Base-by-base conservation (phyloP, 2,888 invertebrate genomes). In the Strigamia maritima region DNA sequence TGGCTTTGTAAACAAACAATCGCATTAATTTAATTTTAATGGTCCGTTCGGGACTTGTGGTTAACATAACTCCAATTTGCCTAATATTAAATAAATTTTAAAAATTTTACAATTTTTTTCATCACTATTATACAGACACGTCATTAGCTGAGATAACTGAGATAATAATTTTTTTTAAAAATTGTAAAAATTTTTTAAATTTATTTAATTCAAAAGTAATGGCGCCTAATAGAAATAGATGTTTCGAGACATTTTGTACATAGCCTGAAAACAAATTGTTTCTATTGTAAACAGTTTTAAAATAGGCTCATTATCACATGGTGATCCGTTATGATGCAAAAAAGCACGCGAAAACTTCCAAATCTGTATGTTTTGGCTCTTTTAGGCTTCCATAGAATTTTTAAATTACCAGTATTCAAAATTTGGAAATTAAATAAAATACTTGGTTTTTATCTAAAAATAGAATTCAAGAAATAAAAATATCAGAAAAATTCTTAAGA, bases 1-100 rank as follows among this genome's bases (percentile, higher is more conserved):
- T 70, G 26, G 24, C 70, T 26, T 28, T 70, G 70, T 70, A 70
- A 70, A 70, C 70, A 70, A 70, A 70, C 26, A 70, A 70, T 26
- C 70, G 28, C 26, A 28, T 26, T 70, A 28, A 70, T 70, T 14
- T 26, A 70, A 70, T 26, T 28, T 14, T 26, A 70, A 70, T 26
- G 14, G 70, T 28, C 24, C 8, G 44, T 44, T 44, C 14, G n/a
- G n/a, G n/a, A 35, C 6, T 35, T 35, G 35, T 4, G 35, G 6
- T 35, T 35, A 6, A 0, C 0, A 35, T 35, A 0, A 10, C 35
- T 35, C 10, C 35, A 35, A 35, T 35, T 35, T 35, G 10, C 6
- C 35, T 10, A n/a, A n/a, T n/a, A n/a, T n/a, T n/a, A n/a, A n/a
- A n/a, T n/a, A n/a, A n/a, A n/a, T n/a, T n/a, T n/a, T n/a, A n/a